Evolutionary conservation across 2,113 vertebrate species (phyloP).

Genomic region (Psittacula cyanocephala): DNA sequence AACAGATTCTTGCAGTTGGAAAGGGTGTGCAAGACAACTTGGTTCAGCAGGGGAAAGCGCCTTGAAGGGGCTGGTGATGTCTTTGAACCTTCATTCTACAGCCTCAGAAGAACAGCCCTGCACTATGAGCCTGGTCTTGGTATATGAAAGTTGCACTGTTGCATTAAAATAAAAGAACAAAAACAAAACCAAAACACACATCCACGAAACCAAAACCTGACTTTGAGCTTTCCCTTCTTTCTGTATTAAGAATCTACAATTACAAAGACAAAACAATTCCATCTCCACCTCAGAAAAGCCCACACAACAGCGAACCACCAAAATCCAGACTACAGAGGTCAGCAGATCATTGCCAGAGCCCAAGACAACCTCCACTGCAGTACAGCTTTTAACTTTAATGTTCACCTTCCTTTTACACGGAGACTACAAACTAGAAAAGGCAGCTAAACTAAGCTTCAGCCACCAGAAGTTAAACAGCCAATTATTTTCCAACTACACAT

Average conservation of each 20-base stretch:
- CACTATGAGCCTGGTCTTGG: no score
- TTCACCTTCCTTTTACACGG: background rate
- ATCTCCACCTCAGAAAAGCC: background rate
- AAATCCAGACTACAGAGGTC: background rate
- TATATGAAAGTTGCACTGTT: no score
- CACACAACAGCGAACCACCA: background rate
- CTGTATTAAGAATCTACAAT: background rate
- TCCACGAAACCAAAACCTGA: background rate
- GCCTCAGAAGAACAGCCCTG: background rate
- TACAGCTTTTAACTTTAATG: background rate
- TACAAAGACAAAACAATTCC: background rate
- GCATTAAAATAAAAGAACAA: background rate
- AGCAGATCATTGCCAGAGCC: background rate
- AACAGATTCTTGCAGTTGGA: background rate
- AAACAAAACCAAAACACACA: background rate
- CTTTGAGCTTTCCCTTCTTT: background rate
- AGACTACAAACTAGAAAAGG: background rate
- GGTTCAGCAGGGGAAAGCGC: fast-evolving
- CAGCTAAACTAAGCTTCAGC: background rate
- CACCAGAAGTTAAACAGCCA: background rate
- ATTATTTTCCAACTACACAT: fast-evolving
- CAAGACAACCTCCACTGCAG: background rate
- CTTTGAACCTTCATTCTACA: background rate
- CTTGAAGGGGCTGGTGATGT: background rate
- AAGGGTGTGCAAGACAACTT: background rate